Evolutionary conservation across 2,797 vertebrate genomes (phyloP), one percentile per base, ranked within the genome.

Genomic region (Hypotaenidia okinawae): DNA sequence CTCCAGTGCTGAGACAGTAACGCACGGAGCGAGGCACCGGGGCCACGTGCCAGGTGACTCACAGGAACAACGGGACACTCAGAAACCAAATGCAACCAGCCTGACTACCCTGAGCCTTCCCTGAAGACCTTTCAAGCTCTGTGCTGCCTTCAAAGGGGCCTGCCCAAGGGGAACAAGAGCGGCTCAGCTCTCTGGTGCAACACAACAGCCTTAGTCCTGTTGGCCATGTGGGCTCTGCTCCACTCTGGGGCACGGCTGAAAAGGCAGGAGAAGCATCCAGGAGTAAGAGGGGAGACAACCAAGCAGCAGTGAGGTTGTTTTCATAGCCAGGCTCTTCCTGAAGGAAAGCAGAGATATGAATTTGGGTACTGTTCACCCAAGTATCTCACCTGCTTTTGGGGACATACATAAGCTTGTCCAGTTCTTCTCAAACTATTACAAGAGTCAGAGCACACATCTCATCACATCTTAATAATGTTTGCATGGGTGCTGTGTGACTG

Each of bases 1-100:
- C 77, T 93, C 76, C 76, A 17, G 58, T 6, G 35, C 66, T 1
- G 76, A 93, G 64, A 63, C 84, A 79, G 49, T 77, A 68, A 35
- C 0, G 6, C 55, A 67, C 24, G 1, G 25, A 67, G 55, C 66
- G 33, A 89, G 69, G 39, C 87, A 63, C 7, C 5, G 23, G 68
- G 84, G 80, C 83, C 57, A n/a, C 0, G 0, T 90, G 93, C 89
- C 94, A 96, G 64, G 58, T 95, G 95, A 95, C 80, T 95, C 95
- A 93, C 55, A 72, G 85, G 66, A 94, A 39, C 73, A 77, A 89
- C 22, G 27, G 47, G 79, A 72, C 37, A 30, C 75, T 84, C 59
- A 52, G 58, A 86, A 94, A 75, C 15, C n/a, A 73, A 81, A 79
- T 33, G 24, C 35, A 75, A 75, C 66, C 39, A 54, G 16, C 28